phyloP scores from a whole-genome alignment of 2,888 invertebrate genomes.

The Pherbina coryleti region DNA sequence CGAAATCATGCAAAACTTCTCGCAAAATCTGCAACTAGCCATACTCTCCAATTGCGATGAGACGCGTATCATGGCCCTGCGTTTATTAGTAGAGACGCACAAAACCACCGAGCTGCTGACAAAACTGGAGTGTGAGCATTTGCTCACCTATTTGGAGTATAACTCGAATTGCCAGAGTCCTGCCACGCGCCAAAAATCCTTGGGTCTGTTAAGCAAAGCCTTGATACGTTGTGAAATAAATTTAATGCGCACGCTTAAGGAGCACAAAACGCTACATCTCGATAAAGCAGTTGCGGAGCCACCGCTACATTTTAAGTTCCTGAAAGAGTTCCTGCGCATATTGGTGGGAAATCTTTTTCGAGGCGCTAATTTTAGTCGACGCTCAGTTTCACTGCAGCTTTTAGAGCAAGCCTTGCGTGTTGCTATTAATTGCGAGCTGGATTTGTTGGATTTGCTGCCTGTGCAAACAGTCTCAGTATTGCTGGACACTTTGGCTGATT shows the following conservation, averaged over 20 bases:
- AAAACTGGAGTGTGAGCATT: constrained; percentile 74
- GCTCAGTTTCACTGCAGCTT: constrained; percentile 74
- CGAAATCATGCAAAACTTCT: constrained; percentile 71
- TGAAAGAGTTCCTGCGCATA: constrained; percentile 70
- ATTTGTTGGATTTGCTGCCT: constrained; percentile 64
- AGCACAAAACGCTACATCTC: constrained; percentile 37
- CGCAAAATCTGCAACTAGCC: constrained; percentile 71
- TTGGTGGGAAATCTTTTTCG: constrained; percentile 74
- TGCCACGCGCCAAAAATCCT: constrained; percentile 76
- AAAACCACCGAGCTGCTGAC: constrained; percentile 79
- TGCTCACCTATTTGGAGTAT: constrained; percentile 75
- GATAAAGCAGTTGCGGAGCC: constrained; percentile 12
- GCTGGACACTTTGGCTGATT: constrained; percentile 76
- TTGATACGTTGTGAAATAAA: constrained; percentile 72
- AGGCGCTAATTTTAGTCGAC: constrained; percentile 76
- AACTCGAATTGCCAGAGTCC: constrained; percentile 80
- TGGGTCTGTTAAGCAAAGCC: constrained; percentile 75
- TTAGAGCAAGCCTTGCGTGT: constrained; percentile 67
- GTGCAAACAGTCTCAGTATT: constrained; percentile 49
- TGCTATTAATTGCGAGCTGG: constrained; percentile 50
- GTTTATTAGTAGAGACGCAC: constrained; percentile 79
- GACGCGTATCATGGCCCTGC: constrained; percentile 78
- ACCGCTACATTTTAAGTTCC: constrained; percentile 69
- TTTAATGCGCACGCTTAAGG: constrained; percentile 53
- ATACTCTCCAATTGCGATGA: constrained; percentile 71